Evolutionary conservation across 2,113 vertebrate genomes (phyloP), one percentile per base, ranked within the genome.

Genomic region (Paradoxurus hermaphroditus): DNA sequence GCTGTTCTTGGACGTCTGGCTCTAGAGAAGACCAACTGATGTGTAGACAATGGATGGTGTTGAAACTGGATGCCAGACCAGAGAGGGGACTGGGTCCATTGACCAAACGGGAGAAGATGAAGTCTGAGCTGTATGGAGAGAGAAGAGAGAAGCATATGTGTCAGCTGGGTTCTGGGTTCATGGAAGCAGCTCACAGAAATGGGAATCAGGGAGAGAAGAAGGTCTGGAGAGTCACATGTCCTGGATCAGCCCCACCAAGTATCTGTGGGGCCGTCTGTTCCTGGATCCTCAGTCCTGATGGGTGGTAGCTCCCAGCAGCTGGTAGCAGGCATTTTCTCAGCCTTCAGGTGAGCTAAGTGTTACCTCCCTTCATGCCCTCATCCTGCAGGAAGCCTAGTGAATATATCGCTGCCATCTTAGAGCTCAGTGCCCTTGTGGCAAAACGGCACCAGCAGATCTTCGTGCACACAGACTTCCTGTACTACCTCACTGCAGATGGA

Each of bases 361-460:
- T n/a, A n/a, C n/a, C n/a, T n/a, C n/a, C n/a, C n/a, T n/a, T n/a
- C n/a, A 0, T 34, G 41, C 0, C 23, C 23, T 82, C 39, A 2
- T 7, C n/a, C 15, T 90, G 0, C 97, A 99, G 99, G 96, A 98
- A 86, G 0, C 95, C 98, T 79, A 99, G 98, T 0, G 97, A 99
- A 19, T 99, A 99, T 29, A 99, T 99, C 25, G 89, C 98, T 0
- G 99, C 99, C 96, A 99, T 99, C 46, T 85, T 98, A 81, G 99
- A 99, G 97, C 98, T 99, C 95, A 99, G 99, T 9, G 95, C 98
- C 0, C 97, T 99, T 63, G 98, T 99, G 51, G 98, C 98, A 4
- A 98, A 98, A 11, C 98, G 99, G 1, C 95, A 99, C 0, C 65
- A 97, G 0, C 98, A 14, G 1, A 79, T 99, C 0, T 95, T 98